A percentile compares a stretch with the other conserved stretches of the same genome.
Conservation (phyloP, 2,113 vertebrate species). For the Charina bottae region DNA sequence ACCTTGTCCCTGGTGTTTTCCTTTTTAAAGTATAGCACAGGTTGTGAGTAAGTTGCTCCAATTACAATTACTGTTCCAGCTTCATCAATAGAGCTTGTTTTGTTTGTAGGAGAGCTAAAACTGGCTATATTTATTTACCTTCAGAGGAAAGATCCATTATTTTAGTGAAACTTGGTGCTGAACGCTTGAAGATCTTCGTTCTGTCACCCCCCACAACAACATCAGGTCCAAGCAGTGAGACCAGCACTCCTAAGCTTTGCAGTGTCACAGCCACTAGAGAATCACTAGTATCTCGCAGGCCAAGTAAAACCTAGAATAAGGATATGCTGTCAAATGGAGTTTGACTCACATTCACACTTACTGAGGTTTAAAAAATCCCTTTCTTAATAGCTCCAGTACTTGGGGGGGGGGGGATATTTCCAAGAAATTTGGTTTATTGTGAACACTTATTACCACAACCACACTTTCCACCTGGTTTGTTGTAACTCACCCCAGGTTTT, state of each 20-base stretch:
- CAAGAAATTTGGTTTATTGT: background rate
- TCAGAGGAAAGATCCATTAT: slow-evolving; percentile 87
- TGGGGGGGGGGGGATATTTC: background rate
- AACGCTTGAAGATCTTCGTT: slow-evolving; percentile 93
- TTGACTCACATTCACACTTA: background rate
- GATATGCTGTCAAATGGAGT: background rate
- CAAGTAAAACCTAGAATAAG: slow-evolving; percentile 85
- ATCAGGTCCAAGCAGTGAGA: slow-evolving; percentile 92
- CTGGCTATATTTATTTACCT: slow-evolving; percentile 74
- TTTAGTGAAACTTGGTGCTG: slow-evolving; percentile 91
- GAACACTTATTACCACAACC: background rate
- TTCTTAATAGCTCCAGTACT: background rate
- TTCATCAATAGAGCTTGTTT: slow-evolving; percentile 26
- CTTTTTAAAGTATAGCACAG: background rate
- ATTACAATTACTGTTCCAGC: background rate
- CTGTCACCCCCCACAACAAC: slow-evolving; percentile 95
- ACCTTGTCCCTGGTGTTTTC: background rate
- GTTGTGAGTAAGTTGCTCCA: background rate
- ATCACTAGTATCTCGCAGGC: slow-evolving; percentile 91
- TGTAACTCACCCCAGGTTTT: background rate
- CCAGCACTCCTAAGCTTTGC: slow-evolving; percentile 90
- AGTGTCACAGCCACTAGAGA: slow-evolving; percentile 90
- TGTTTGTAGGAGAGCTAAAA: background rate
- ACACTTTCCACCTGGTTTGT: background rate
- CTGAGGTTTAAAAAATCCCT: background rate